Evolutionary conservation across 92 coral and sea anemone genomes (phyloP), one percentile per base, ranked within the genome.

Genomic region (Phenganax subtilis): DNA sequence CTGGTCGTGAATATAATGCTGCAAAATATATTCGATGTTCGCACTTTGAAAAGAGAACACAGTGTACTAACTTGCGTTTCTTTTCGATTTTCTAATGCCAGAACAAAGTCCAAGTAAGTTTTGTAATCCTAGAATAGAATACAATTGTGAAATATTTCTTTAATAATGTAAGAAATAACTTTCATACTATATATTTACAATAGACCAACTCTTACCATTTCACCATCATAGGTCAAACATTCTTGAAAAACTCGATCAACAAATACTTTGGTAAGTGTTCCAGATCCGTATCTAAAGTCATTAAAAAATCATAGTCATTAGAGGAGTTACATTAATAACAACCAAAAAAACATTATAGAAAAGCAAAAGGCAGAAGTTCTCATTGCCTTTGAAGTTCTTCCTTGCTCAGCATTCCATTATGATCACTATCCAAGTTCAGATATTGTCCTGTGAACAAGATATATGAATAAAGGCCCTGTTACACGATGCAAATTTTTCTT

Each of bases 361-460:
- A 65, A 14, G 15, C 64, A 10, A n/a, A 74, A 6, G 16, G 57
- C 6, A 59, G 8, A 15, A 57, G 59, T 9, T n/a, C 51, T 81
- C 0, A 85, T 55, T 80, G 89, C 98, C 97, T 94, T 64, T 93
- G 94, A 54, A 94, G 85, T 71, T 94, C 98, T 6, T 94, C 97
- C 80, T 94, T 94, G 87, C 98, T 91, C 71, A 94, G 78, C 98
- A 94, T 94, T 6, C 98, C 98, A 87, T 94, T 94, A 68, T 94
- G 98, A 86, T 94, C 98, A 31, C 97, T 92, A 81, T 94, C 98
- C 73, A 94, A 90, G 75, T 92, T 94, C 54, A 94, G 86, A 81
- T 94, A 94, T 84, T 94, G 98, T 4, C 98, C 98, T 94, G 73
- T 9, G 69, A 55, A 27, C 8, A 54, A 37, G 47, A 37, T 37